Base-by-base conservation (phyloP, 2,113 vertebrate genomes). In the Tetraodon nigroviridis region DNA sequence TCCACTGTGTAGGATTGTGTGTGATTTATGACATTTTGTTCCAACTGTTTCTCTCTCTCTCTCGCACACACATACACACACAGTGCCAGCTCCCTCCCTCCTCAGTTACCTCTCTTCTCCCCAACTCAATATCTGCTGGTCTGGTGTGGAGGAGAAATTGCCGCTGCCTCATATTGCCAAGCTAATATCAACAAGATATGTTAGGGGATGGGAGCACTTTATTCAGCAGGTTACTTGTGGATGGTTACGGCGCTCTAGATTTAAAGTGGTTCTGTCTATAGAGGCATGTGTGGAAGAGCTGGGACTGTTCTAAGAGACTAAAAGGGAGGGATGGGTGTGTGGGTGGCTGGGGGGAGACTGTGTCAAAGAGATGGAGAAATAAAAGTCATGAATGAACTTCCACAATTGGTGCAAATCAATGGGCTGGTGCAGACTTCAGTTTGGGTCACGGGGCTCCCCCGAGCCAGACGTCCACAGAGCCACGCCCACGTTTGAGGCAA, bases 21-120 rank as follows among this genome's bases (percentile, higher is more conserved):
- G 82, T 86, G 84, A 88, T 87, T 89, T 82, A 87, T 82, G 79
- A 82, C 81, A 86, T 84, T 88, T 86, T 85, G 77, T 59, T 79
- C 81, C 65, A 48, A 75, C 80, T 66, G 78, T 74, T 77, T 57
- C 67, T 71, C 29, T 64, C 76, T 65, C 58, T 44, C 67, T 63
- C 69, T 56, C 64, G 20, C 59, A 50, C 19, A 62, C 51, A 53
- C 42, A 54, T 32, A 29, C 67, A 67, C 71, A 64, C 1, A 20
- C 68, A 1, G 54, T 67, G 46, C 73, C 65, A 22, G 46, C 73
- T 71, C 72, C 80, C 73, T 71, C 72, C 80, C 84, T 78, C 72
- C 70, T 83, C 73, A 81, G 79, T 69, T 82, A 67, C 75, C 73
- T 65, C 71, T 79, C 67, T 55, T 76, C 74, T 82, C 74, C 84